Evolutionary conservation across 2,888 invertebrate genomes (phyloP), one percentile per base, ranked within the genome.

Genomic region (Cataglyphis cursor): DNA sequence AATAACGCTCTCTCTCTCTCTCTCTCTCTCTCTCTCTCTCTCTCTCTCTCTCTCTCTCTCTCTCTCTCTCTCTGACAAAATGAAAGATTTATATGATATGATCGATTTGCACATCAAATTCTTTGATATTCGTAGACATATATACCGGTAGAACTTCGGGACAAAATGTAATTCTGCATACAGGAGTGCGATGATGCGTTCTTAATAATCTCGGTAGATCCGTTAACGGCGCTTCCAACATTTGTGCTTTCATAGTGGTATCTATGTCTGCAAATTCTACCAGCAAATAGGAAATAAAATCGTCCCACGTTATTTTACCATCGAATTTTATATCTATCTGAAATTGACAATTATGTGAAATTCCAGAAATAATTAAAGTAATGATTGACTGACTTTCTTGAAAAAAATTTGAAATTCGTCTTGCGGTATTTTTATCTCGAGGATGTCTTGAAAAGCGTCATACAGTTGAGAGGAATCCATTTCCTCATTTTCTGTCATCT

Each of bases 251-350:
- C 87, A 96, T 95, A 89, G 96, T 96, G 89, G 96, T 96, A 91
- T 97, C 97, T 89, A 96, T 96, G 72, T 96, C 96, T 94, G 97
- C 96, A 95, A 97, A 97, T 65, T 97, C 97, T 84, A 97, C 95
- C 84, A 98, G 96, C 87, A 98, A 95, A 95, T 97, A 97, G 0
- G 97, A 97, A 41, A 98, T 96, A 91, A 98, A 96, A 94, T 98
- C 98, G 92, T 97, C 96, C 98, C 98, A 98, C 87, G 95, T 96
- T 1, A 96, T 95, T 35, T 93, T 93, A 6, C 95, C 96, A 88
- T 96, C 95, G 90, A 96, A 95, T 95, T 96, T 89, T 95, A 95
- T 94, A 91, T 97, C 96, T 87, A 97, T 96, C 96, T 96, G 59
- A 35, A 82, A 88, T 59, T 64, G 28, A 15, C 4, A 6, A 51